Conservation (phyloP, 1,140 invertebrate species). For the Drosophila ohnishii region DNA sequence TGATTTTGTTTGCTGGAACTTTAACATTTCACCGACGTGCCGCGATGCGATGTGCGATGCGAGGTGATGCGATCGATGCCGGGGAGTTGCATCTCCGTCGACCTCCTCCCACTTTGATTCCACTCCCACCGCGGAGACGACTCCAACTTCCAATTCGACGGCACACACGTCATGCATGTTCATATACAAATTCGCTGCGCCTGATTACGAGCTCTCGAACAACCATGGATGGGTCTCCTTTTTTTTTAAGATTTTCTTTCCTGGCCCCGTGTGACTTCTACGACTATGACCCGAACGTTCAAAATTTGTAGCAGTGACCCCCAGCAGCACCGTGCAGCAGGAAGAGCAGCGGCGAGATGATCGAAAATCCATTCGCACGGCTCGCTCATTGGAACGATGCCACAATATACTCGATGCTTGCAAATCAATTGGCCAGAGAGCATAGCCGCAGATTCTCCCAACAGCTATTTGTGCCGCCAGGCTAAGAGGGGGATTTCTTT, state of each 20-base stretch:
- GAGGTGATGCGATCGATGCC: conserved; percentile 50
- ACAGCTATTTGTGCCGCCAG: conserved; percentile 20
- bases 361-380: conserved; percentile 74
- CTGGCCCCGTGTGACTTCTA: conserved; percentile 66
- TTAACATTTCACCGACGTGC: conserved; percentile 80
- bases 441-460: conserved; percentile 56
- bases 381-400: conserved; percentile 74
- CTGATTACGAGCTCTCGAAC: conserved; percentile 72
- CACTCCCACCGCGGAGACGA: conserved; percentile 8
- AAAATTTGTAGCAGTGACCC: conserved; percentile 80
- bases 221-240: conserved; percentile 12
- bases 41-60: conserved; percentile 17
- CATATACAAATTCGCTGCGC: conserved; percentile 80
- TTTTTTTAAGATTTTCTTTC: neutral
- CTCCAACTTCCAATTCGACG: conserved; percentile 37
- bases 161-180: conserved; percentile 79
- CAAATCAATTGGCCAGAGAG: conserved; percentile 74
- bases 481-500: neutral
- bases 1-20: conserved; percentile 81
- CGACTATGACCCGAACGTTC: conserved; percentile 76
- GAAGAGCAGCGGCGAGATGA: conserved; percentile 46
- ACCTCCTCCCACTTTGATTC: conserved; percentile 48
- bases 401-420: conserved; percentile 63
- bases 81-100: conserved; percentile 17
- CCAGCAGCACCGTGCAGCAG: conserved; percentile 23